Evolutionary conservation across 2,888 invertebrate genomes (phyloP).

Genomic region (Lithophane leautieri): DNA sequence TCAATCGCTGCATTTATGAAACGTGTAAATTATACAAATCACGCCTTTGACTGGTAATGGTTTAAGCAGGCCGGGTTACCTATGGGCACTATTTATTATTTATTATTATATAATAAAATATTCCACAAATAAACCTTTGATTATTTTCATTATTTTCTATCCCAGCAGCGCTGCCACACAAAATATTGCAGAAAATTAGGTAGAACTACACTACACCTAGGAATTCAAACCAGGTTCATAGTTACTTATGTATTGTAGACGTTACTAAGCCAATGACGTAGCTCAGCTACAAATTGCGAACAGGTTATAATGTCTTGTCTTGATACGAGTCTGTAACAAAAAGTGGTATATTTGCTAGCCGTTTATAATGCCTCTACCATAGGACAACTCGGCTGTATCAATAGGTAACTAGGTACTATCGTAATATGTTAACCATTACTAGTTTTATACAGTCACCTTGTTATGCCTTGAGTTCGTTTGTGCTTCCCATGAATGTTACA

Average conservation of each 20-base stretch:
- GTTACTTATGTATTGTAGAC: background rate
- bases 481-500: background rate
- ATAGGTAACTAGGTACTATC: background rate
- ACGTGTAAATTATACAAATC: conserved; percentile 3
- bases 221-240: background rate
- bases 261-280: background rate
- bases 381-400: background rate
- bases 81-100: background rate
- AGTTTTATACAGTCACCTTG: background rate
- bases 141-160: background rate
- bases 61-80: background rate
- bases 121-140: background rate
- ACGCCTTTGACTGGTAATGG: background rate
- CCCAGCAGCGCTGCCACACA: background rate
- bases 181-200: background rate
- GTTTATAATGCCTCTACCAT: background rate
- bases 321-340: conserved; percentile 15
- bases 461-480: background rate
- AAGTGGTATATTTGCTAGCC: conserved; percentile 15
- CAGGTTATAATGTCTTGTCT: conserved; percentile 30
- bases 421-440: background rate
- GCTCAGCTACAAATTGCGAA: conserved; percentile 3
- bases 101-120: too few species aligned
- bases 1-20: conserved; percentile 12
- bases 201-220: background rate